phyloP scores from a whole-genome alignment of 2,113 vertebrate genomes.

The Mystacornis crossleyi region DNA sequence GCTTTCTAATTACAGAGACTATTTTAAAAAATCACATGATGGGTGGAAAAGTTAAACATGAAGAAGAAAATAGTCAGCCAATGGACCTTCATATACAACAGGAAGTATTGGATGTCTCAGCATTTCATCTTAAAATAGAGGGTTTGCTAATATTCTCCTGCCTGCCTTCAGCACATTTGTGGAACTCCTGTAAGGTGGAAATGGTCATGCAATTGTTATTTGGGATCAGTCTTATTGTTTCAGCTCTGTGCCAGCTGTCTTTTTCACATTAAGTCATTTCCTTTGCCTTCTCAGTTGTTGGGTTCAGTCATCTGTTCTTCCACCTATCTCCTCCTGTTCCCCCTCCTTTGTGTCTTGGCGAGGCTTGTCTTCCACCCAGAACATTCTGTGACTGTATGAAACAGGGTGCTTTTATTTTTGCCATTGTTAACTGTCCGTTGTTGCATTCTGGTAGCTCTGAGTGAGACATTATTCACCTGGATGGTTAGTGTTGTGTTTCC shows the following conservation, averaged over 20 bases:
- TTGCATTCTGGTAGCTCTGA: not conserved
- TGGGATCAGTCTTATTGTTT: not conserved
- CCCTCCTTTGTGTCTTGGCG: not conserved
- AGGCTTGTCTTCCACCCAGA: not conserved
- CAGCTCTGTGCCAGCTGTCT: not conserved
- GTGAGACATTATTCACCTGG: not conserved
- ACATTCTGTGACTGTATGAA: not conserved
- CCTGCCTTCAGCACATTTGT: not conserved
- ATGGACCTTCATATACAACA: not conserved
- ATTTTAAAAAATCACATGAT: not conserved
- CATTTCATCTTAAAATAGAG: not conserved
- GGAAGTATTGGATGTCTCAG: not conserved
- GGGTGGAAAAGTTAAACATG: not conserved
- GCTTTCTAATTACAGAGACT: not conserved
- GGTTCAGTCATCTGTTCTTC: not conserved
- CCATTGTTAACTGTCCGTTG: not conserved
- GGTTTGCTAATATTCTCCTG: not conserved
- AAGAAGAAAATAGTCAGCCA: not conserved
- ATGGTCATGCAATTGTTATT: too few relatives aligned
- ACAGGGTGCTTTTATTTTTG: not conserved
- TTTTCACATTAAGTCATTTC: rapidly evolving
- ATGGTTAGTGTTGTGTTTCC: not conserved
- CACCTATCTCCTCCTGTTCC: not conserved
- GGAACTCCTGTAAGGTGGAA: too few relatives aligned
- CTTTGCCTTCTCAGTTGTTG: not conserved